Evolutionary conservation across 2,888 invertebrate genomes (phyloP), one percentile per base, ranked within the genome.

Genomic region (Megastigmus dorsalis): DNA sequence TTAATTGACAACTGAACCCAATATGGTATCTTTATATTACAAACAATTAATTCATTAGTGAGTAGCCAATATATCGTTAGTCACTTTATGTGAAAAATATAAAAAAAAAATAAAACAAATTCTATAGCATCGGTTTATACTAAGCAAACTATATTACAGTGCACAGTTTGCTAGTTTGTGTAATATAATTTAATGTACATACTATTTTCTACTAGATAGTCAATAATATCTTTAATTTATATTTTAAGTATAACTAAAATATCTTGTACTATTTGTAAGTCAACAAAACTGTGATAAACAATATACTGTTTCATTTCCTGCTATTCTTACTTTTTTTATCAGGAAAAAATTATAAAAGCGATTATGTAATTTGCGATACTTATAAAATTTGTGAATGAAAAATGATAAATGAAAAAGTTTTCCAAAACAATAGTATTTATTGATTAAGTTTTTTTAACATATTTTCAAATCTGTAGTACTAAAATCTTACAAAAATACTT

Each of bases 161-260:
- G n/a, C n/a, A n/a, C n/a, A n/a, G n/a, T n/a, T n/a, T n/a, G n/a
- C n/a, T n/a, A n/a, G n/a, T 38, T 68, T 36, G 1, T 48, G 18
- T 48, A 36, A 23, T 36, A 15, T 67, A 63, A 50, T 13, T 52
- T 52, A 26, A 36, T 48, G 36, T 48, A 36, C 4, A 50, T 20
- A 30, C 54, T 28, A 18, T 2, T 15, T 59, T 10, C 26, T 43
- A 70, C n/a, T 43, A 26, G n/a, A 33, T 15, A 38, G 41, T 41
- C 36, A 28, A 38, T n/a, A 13, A 36, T 20, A 28, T 30, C 3
- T 52, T 45, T 45, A 2, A 13, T 33, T 59, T 50, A 18, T 36
- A 7, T 38, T 28, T 20, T 23, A n/a, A n/a, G 54, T 70, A 63
- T 55, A 26, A 63, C 45, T 70, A 70, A 70, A 63, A 70, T 62